A percentile compares a stretch with the other conserved stretches of the same genome.
Evolutionary conservation across 2,888 invertebrate species (phyloP).

Genomic region (Gnatocerus cornutus): DNA sequence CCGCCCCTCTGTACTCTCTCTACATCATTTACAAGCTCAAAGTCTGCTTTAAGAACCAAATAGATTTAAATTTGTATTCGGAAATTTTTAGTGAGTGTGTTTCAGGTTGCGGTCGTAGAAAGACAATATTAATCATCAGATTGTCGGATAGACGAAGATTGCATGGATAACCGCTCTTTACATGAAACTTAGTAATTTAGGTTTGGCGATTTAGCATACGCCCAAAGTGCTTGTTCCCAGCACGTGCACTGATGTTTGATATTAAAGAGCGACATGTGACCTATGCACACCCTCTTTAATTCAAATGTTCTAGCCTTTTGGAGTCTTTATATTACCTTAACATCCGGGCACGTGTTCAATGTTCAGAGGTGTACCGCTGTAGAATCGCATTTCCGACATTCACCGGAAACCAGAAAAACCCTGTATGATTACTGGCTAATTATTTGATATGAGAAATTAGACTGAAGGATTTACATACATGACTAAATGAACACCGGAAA

Average conservation of each 20-base stretch:
- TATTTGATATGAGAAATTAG: slow-evolving; percentile 27
- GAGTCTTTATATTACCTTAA: slow-evolving; percentile 58
- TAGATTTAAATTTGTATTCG: slow-evolving; percentile 10
- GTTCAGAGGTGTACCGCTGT: slow-evolving; percentile 53
- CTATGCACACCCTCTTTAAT: slow-evolving; percentile 49
- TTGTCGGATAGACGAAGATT: not conserved
- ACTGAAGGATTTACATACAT: not conserved
- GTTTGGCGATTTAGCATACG: slow-evolving; percentile 32
- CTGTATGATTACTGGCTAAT: slow-evolving; percentile 48
- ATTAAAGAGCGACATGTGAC: slow-evolving; percentile 50
- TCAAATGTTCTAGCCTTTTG: slow-evolving; percentile 48
- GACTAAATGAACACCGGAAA: not conserved
- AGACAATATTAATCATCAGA: not conserved
- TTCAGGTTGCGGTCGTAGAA: not conserved
- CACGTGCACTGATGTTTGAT: slow-evolving; percentile 47
- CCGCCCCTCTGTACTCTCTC: slow-evolving; percentile 43
- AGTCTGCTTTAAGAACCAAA: slow-evolving; percentile 25
- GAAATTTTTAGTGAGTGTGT: not conserved
- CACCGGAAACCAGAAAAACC: slow-evolving; percentile 63
- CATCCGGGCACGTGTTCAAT: slow-evolving; percentile 65
- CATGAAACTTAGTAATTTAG: slow-evolving; percentile 35
- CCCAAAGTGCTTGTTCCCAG: slow-evolving; percentile 21
- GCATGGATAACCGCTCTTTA: slow-evolving; percentile 15
- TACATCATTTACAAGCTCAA: slow-evolving; percentile 16
- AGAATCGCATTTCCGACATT: slow-evolving; percentile 58